Percentiles rank a stretch among this genome's conserved stretches.
phyloP scores from a whole-genome alignment of 2,888 invertebrate genomes.

The Elysia crispata region DNA sequence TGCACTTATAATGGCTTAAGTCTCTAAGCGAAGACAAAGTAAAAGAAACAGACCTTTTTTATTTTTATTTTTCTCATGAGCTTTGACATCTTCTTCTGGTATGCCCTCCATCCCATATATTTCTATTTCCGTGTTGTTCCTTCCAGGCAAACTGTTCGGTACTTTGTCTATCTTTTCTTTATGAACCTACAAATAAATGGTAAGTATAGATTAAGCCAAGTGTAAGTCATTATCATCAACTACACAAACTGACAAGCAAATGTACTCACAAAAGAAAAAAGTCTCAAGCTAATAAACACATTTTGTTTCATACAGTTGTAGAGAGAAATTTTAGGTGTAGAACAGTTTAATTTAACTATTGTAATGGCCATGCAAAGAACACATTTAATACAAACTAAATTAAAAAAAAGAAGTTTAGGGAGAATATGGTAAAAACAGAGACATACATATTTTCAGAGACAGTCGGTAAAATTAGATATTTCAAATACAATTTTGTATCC shows the following conservation, averaged over 20 bases:
- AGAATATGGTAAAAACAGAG: too few species aligned
- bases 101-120: constrained; percentile 99
- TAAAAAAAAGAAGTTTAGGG: too few species aligned
- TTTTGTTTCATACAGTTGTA: too few species aligned
- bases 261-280: not conserved
- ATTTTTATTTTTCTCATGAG: constrained; percentile 91
- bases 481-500: constrained; percentile 46
- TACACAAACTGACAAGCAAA: not conserved
- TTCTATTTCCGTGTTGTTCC: constrained; percentile 99
- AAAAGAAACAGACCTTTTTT: constrained; percentile 51
- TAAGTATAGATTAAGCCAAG: too few species aligned
- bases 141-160: constrained; percentile 97
- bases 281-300: too few species aligned
- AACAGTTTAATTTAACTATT: too few species aligned
- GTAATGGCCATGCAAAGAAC: too few species aligned
- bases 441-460: not conserved
- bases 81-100: constrained; percentile 94
- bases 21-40: not conserved
- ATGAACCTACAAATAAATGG: constrained; percentile 85
- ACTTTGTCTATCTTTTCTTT: constrained; percentile 99
- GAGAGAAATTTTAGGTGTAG: too few species aligned
- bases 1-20: too few species aligned
- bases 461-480: not conserved
- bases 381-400: too few species aligned
- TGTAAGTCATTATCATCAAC: too few species aligned